Evolutionary conservation across 2,888 invertebrate genomes (phyloP).

Genomic region (Coecobrya sp.): DNA sequence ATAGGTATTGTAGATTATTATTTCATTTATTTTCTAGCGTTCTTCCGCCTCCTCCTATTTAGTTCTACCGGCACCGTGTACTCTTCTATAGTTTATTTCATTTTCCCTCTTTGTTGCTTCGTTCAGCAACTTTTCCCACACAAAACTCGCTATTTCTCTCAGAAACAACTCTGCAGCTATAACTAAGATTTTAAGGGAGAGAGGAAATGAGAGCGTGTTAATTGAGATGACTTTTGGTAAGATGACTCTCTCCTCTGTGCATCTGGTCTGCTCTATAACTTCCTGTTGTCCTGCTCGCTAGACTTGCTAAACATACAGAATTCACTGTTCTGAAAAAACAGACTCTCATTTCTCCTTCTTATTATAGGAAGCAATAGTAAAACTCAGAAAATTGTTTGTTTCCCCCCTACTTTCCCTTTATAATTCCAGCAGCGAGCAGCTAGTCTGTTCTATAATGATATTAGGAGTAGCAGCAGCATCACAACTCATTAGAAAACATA

Average conservation of each 20-base stretch:
- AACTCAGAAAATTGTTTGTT: slow-evolving; percentile 14
- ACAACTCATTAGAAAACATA: slow-evolving; percentile 51
- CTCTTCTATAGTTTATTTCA: not conserved
- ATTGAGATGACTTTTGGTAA: slow-evolving; percentile 76
- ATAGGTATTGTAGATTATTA: not conserved
- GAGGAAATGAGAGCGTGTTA: slow-evolving; percentile 77
- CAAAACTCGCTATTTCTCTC: slow-evolving; percentile 1
- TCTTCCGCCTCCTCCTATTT: not conserved
- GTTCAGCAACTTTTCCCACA: slow-evolving; percentile 49
- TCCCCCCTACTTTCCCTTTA: slow-evolving; percentile 28
- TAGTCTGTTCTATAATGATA: slow-evolving; percentile 15
- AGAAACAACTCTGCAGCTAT: not conserved
- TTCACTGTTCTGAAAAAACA: not conserved
- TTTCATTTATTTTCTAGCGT: not conserved
- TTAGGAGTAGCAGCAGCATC: slow-evolving; percentile 14
- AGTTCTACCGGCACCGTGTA: not conserved
- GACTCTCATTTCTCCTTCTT: not conserved
- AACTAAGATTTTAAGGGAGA: not conserved
- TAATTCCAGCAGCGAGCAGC: slow-evolving; percentile 54
- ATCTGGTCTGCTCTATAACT: not conserved
- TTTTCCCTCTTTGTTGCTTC: not conserved
- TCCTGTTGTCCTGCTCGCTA: slow-evolving; percentile 43
- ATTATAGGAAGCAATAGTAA: slow-evolving; percentile 18
- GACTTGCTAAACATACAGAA: slow-evolving; percentile 10
- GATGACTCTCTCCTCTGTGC: slow-evolving; percentile 13